Conservation (phyloP, 2,888 invertebrate genomes). For the Scaptomyza polygonia region DNA sequence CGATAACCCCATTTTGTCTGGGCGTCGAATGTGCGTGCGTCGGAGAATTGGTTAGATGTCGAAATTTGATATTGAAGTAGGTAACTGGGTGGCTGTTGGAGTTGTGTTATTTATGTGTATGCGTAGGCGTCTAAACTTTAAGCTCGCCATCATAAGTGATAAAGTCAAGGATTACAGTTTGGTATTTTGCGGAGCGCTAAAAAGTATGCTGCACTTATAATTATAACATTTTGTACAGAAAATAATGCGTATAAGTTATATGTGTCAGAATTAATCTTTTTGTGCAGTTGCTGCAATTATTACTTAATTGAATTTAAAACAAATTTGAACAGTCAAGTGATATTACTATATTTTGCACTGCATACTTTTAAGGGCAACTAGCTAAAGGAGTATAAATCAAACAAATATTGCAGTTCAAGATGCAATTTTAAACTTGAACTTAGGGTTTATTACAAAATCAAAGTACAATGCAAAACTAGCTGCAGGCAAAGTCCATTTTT, state of each 20-base stretch:
- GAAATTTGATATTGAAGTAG: constrained; percentile 24
- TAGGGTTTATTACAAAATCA: too few species aligned
- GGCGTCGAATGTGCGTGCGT: constrained; percentile 1
- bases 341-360: not conserved
- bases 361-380: not conserved
- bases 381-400: too few species aligned
- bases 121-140: constrained; percentile 15
- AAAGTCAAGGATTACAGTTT: not conserved
- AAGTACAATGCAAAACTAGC: too few species aligned
- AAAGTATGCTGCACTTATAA: constrained; percentile 10
- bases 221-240: not conserved
- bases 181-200: not conserved
- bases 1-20: constrained; percentile 65
- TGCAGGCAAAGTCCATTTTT: too few species aligned
- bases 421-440: too few species aligned
- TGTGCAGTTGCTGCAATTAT: not conserved
- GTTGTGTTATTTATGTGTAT: constrained; percentile 19
- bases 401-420: not conserved
- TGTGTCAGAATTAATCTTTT: not conserved
- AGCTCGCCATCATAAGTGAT: not conserved
- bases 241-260: not conserved
- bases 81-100: constrained; percentile 45
- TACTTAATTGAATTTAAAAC: not conserved
- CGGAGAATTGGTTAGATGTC: constrained; percentile 25
- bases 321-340: too few species aligned